Percentiles rank a stretch among this genome's conserved stretches.
Conservation (phyloP, 2,113 vertebrate species). For the Alouatta palliata region DNA sequence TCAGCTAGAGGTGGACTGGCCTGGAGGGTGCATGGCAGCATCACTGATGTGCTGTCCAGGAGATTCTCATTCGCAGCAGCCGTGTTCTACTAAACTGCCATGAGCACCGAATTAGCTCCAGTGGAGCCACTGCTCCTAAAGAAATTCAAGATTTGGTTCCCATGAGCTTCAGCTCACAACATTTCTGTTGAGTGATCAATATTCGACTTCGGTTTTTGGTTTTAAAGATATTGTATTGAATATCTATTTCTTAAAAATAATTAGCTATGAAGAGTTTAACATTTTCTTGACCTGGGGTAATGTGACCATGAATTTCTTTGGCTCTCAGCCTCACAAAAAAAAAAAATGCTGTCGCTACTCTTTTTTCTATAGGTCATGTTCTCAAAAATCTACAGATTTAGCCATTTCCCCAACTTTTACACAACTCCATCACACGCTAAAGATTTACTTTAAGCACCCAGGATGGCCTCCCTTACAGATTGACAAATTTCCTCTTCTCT, state of each 20-base stretch:
- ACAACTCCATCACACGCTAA: rapidly evolving
- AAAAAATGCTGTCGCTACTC: rapidly evolving
- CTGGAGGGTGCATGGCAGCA: neutral
- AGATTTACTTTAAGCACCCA: neutral
- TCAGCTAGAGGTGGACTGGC: neutral
- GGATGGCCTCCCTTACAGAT: rapidly evolving
- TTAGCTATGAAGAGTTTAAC: neutral
- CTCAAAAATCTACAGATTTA: neutral
- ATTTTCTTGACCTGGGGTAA: too few relatives aligned
- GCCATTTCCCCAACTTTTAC: neutral
- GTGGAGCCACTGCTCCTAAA: rapidly evolving
- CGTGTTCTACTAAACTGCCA: neutral
- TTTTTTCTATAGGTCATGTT: neutral
- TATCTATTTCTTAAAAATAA: neutral
- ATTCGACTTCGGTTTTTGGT: neutral
- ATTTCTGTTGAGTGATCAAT: rapidly evolving
- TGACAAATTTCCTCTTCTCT: neutral
- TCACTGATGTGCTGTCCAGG: neutral
- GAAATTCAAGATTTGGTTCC: too few relatives aligned
- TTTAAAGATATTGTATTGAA: neutral
- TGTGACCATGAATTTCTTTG: neutral
- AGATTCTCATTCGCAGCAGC: rapidly evolving
- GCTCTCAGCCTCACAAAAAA: neutral
- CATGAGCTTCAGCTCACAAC: rapidly evolving
- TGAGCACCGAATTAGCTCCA: neutral